Evolutionary conservation across 2,888 invertebrate species (phyloP).

Genomic region (Eupsilia transversa): DNA sequence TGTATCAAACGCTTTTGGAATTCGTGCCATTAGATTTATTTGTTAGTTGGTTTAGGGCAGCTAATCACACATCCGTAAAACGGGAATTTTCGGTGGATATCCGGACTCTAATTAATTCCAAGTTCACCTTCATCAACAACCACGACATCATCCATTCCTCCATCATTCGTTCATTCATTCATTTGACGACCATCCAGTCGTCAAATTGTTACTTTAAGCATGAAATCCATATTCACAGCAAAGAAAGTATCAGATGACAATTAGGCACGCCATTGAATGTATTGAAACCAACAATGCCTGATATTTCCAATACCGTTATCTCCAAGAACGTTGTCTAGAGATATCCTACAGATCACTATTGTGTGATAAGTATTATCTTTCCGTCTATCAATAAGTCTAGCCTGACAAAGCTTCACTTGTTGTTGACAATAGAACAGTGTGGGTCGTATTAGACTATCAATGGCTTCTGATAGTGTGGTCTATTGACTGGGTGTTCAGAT

Average conservation of each 20-base stretch:
- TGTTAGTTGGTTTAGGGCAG: background rate
- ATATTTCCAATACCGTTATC: conserved; percentile 53
- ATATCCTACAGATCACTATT: conserved; percentile 55
- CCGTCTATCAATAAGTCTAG: conserved; percentile 64
- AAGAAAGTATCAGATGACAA: conserved; percentile 52
- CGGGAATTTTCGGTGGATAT: background rate
- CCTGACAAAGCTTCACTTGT: conserved; percentile 58
- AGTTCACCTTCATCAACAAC: background rate
- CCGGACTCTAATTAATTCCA: background rate
- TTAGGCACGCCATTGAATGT: conserved; percentile 35
- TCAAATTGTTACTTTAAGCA: too few relatives aligned
- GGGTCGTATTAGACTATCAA: conserved; percentile 55
- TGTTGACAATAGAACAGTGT: conserved; percentile 53
- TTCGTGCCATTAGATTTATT: background rate
- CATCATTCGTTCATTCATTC: too few relatives aligned
- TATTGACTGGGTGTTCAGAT: conserved; percentile 34
- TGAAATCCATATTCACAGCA: conserved; percentile 9
- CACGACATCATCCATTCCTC: too few relatives aligned
- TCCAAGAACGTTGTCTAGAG: conserved; percentile 48
- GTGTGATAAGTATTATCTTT: conserved; percentile 58
- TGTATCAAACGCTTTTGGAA: background rate
- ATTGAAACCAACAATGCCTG: conserved; percentile 31
- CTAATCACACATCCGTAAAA: background rate
- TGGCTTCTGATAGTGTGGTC: conserved; percentile 40
- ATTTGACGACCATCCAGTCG: background rate